Percentiles rank a stretch among this genome's conserved stretches.
phyloP scores from a whole-genome alignment of 2,888 invertebrate species.

The Ischnus inquisitorius region DNA sequence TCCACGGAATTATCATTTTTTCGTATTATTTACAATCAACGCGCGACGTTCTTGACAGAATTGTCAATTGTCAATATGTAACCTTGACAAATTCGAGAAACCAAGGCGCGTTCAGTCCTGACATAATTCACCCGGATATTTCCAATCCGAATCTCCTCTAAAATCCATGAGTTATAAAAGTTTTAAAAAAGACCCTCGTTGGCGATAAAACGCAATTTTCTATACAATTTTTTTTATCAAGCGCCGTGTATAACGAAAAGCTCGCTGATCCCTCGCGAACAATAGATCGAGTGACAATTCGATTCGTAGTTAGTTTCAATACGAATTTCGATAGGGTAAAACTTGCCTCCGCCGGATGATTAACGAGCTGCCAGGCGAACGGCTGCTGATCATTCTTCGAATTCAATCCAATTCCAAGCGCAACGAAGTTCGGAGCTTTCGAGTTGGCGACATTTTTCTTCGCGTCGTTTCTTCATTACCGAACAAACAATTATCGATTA shows the following conservation, averaged over 20 bases:
- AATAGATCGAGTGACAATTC: conserved; percentile 11
- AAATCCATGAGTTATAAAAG: conserved; percentile 6
- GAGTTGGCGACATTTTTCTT: conserved; percentile 66
- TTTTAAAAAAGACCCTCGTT: not conserved
- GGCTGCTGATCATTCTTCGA: conserved; percentile 72
- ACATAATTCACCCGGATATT: conserved; percentile 37
- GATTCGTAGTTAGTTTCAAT: conserved; percentile 28
- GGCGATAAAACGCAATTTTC: conserved; percentile 17
- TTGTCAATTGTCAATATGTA: conserved; percentile 38
- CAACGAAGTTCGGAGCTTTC: conserved; percentile 74
- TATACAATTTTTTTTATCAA: conserved; percentile 5
- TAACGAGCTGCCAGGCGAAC: conserved; percentile 78
- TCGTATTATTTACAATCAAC: too few relatives aligned
- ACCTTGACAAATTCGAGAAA: conserved; percentile 63
- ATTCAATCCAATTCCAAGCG: conserved; percentile 75
- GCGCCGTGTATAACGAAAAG: not conserved
- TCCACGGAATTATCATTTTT: not conserved
- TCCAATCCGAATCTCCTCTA: not conserved
- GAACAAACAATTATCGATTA: not conserved
- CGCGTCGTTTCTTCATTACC: conserved; percentile 68
- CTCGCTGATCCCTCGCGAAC: not conserved
- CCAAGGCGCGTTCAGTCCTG: conserved; percentile 54
- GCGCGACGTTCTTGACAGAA: conserved; percentile 3
- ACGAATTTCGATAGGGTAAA: conserved; percentile 10
- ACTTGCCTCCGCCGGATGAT: conserved; percentile 73